Evolutionary conservation across 2,888 invertebrate genomes (phyloP), one percentile per base, ranked within the genome.

Genomic region (Troides oblongomaculatus): DNA sequence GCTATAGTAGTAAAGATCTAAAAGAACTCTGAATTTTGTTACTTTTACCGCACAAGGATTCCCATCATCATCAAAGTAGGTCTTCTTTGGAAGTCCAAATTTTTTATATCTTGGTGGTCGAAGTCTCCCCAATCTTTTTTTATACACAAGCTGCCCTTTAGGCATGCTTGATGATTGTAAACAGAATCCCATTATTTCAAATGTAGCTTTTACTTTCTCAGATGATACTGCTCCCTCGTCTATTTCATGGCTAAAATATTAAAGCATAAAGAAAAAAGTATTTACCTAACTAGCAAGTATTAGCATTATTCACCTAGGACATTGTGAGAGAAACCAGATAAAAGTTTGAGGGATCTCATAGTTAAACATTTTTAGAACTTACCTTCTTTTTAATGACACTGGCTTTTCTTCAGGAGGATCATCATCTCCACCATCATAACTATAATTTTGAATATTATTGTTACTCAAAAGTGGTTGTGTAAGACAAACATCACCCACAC

Each of bases 61-160:
- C 0, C 95, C 95, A 74, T 95, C 95, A 62, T 95, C 95, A 79
- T 95, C 95, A 76, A 95, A 95, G 75, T 94, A 94, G 17, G 93
- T 94, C 79, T 95, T 95, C 76, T 89, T 94, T 10, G 93, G 86
- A 0, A 67, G 74, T 1, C 77, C 78, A 59, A 81, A 82, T 65
- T 84, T 85, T 76, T 87, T 89, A 66, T 87, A 82, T 56, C 92
- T 83, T 0, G 89, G 90, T 0, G 93, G 89, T 21, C 93, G 88
- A 72, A 95, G 90, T 72, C 94, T 92, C 2, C 94, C 93, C 71
- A 94, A 89, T 39, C 93, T 93, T 82, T 95, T 95, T 69, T 94
- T 93, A 79, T 95, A 96, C 59, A 94, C 93, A 12, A 96, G 93
- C 74, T 93, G 93, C 0, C 95, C 96, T 75, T 86, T 88, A 0